These are phyloP conservation scores for Papilio helenus DNA, from an alignment of 1,140 invertebrate genomes.

Conservation along the genomic window DNA sequence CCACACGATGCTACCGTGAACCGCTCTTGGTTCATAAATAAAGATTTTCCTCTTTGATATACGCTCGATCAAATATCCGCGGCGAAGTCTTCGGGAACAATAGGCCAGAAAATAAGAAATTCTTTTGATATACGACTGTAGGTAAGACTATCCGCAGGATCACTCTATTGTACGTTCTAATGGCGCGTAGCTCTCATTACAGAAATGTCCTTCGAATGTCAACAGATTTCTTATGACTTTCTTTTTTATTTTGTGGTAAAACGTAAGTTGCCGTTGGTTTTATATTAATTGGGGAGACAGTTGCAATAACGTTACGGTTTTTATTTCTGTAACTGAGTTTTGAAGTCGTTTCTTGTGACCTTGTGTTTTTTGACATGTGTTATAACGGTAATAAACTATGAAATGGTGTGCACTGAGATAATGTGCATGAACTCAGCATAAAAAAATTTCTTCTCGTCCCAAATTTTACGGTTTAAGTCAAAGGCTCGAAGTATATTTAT, in stretches of 20 bases:
- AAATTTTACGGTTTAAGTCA: no score
- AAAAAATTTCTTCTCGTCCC: no score
- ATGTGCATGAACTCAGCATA: not conserved
- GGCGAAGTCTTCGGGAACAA: constrained; percentile 14
- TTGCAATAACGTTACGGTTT: not conserved
- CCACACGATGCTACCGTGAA: not conserved
- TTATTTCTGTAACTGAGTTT: not conserved
- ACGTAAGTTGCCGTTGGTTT: not conserved
- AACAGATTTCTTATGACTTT: not conserved
- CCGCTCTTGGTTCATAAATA: not conserved
- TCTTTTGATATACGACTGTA: constrained; percentile 34
- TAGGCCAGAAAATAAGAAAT: constrained; percentile 33
- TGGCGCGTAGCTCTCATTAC: constrained; percentile 37
- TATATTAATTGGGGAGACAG: not conserved
- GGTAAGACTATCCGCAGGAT: constrained; percentile 35
- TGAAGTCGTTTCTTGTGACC: no score
- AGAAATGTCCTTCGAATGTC: constrained; percentile 27
- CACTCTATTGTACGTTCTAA: constrained; percentile 39
- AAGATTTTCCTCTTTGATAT: constrained; percentile 20
- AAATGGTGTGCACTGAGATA: not conserved
- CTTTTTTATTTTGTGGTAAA: not conserved
- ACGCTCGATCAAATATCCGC: constrained; percentile 18
- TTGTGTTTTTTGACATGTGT: not conserved
- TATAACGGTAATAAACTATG: not conserved
- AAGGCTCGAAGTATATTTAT: no score